A percentile compares a stretch with the other conserved stretches of the same genome.
phyloP scores from a whole-genome alignment of 2,888 invertebrate species.

The Oegoconia quadripuncta region DNA sequence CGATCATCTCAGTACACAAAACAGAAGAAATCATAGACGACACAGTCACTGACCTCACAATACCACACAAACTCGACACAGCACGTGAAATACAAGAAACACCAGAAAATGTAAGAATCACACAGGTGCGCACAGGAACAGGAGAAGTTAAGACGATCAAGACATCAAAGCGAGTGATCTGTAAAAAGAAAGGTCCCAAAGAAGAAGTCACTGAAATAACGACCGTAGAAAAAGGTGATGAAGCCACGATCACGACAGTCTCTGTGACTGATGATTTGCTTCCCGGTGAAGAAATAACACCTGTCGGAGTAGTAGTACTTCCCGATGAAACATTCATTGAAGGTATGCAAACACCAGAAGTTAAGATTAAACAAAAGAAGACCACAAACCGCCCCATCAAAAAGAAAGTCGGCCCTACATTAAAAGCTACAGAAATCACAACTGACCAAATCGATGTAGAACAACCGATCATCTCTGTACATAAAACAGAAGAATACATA shows the following conservation, averaged over 20 bases:
- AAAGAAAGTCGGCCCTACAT: conserved; percentile 30
- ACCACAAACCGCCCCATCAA: conserved; percentile 40
- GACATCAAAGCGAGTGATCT: conserved; percentile 11
- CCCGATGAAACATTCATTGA: conserved; percentile 34
- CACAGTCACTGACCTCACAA: neutral
- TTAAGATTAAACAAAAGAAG: conserved; percentile 36
- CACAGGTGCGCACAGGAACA: conserved; percentile 32
- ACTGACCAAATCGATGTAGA: conserved; percentile 22
- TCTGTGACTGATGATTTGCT: conserved; percentile 14
- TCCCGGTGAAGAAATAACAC: conserved; percentile 18
- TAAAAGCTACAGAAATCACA: conserved; percentile 25
- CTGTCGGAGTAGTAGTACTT: conserved; percentile 20
- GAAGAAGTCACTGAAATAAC: conserved; percentile 33
- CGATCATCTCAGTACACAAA: conserved; percentile 35
- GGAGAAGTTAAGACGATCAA: conserved; percentile 23
- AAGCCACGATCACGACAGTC: conserved; percentile 19
- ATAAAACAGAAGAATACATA: conserved; percentile 25
- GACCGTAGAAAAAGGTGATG: conserved; percentile 18
- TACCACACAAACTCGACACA: neutral
- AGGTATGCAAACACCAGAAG: conserved; percentile 35
- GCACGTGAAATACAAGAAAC: conserved; percentile 13
- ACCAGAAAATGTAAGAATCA: conserved; percentile 54
- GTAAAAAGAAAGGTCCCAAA: conserved; percentile 37
- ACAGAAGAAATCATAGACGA: conserved; percentile 12
- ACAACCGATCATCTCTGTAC: conserved; percentile 28